Evolutionary conservation across 1,140 invertebrate species (phyloP), one percentile per base, ranked within the genome.

Genomic region (Eupristina koningsbergeri): DNA sequence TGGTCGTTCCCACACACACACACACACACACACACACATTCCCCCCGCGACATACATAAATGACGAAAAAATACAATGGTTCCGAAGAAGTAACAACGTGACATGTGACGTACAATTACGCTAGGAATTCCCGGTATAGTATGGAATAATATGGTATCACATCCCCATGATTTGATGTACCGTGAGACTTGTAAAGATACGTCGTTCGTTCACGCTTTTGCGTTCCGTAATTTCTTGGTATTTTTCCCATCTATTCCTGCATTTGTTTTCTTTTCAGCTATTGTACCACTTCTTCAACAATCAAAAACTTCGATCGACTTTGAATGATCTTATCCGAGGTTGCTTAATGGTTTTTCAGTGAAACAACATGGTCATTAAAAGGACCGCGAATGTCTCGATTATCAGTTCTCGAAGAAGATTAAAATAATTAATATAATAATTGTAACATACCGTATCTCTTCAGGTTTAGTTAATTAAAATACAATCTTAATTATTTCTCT

Each of bases 41-140:
- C 6, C 11, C 50, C 0, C 2, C 22, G 3, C 22, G 53, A 9
- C 26, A 15, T 13, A 17, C 8, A 17, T 7, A 26, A 58, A 26
- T 5, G 22, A 26, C 5, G 71, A 41, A 81, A 90, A 91, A 91
- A 91, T 90, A 89, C 89, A 91, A 89, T 90, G 87, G 87, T 90
- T 87, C 86, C 86, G 26, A 87, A 86, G 85, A 85, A 87, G 87
- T 8, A 58, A 61, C 50, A 39, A 76, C 50, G 58, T 86, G 88
- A 63, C 41, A 45, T 86, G 87, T 86, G 88, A 87, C 86, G 89
- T 89, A 89, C 90, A 91, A 92, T 92, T 92, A 92, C 90, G 84
- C 77, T 76, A 86, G 87, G 91, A 91, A 91, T 92, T 88, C 88
- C 61, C 88, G 87, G 89, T 89, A 90, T 87, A 90, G 87, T 87